phyloP scores from a whole-genome alignment of 2,888 invertebrate genomes.

The Drosophila melanosoma region DNA sequence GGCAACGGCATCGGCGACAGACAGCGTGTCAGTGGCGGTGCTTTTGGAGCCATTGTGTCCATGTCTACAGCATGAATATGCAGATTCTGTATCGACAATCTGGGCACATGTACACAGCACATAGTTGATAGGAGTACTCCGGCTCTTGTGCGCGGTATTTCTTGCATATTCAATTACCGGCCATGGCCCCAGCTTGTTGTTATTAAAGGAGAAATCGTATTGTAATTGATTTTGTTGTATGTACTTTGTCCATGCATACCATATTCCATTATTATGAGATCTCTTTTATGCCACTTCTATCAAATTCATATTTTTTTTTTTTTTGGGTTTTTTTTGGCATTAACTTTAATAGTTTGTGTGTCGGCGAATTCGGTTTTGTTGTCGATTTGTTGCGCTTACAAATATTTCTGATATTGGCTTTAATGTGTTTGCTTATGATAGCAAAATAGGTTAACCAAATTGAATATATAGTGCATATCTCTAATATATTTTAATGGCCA shows the following conservation, averaged over 20 bases:
- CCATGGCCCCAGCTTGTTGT: slow-evolving; percentile 50
- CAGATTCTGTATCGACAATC: slow-evolving; percentile 66
- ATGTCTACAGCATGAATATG: slow-evolving; percentile 75
- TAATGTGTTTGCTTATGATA: slow-evolving; percentile 1
- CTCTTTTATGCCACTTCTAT: slow-evolving; percentile 58
- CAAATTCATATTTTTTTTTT: slow-evolving; percentile 14
- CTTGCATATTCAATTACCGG: slow-evolving; percentile 69
- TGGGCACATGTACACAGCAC: slow-evolving; percentile 36
- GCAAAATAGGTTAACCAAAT: slow-evolving; percentile 1
- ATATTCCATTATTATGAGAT: slow-evolving; percentile 54
- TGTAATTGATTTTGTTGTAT: slow-evolving; percentile 71
- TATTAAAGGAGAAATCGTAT: slow-evolving; percentile 74
- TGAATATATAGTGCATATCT: slow-evolving; percentile 14
- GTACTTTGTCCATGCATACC: slow-evolving; percentile 49
- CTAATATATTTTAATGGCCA: not conserved
- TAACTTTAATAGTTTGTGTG: slow-evolving; percentile 53
- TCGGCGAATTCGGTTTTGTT: slow-evolving; percentile 54
- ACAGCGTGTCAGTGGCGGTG: slow-evolving; percentile 77
- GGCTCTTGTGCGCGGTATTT: slow-evolving; percentile 42
- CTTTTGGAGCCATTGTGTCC: slow-evolving; percentile 71
- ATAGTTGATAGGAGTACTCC: slow-evolving; percentile 22
- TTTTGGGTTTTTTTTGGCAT: slow-evolving; percentile 56
- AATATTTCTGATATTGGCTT: slow-evolving; percentile 35
- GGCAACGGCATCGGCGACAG: slow-evolving; percentile 53
- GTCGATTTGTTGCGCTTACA: slow-evolving; percentile 50